A percentile compares a stretch with the other conserved stretches of the same genome.
phyloP scores from a whole-genome alignment of 2,113 vertebrate species.

The Prinia subflava region DNA sequence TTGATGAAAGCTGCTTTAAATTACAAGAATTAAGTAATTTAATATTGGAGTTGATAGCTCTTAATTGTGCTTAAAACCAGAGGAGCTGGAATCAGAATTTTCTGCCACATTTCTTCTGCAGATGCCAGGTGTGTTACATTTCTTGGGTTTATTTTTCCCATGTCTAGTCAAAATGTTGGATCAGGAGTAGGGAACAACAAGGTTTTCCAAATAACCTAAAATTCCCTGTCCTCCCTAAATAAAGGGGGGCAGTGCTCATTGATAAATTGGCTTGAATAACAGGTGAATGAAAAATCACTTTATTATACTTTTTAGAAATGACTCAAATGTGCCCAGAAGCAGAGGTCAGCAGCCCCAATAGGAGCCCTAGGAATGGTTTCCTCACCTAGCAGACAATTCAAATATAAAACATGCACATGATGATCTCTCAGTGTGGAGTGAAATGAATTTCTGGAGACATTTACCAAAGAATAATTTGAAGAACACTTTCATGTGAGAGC shows the following conservation, averaged over 20 bases:
- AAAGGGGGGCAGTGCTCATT: neutral
- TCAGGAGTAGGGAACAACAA: neutral
- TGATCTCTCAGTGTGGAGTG: neutral
- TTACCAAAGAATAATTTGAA: neutral
- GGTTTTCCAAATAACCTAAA: neutral
- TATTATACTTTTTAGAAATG: neutral
- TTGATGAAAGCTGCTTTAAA: neutral
- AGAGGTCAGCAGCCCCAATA: neutral
- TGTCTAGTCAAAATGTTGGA: neutral
- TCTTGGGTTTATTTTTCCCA: neutral
- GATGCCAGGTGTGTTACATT: neutral
- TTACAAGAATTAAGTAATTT: neutral
- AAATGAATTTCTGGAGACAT: neutral
- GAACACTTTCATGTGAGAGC: neutral
- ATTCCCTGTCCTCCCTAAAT: neutral
- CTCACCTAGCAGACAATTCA: neutral
- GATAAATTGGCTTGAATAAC: neutral
- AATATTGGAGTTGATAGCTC: neutral
- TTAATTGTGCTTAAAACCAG: neutral
- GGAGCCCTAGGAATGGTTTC: fast-evolving
- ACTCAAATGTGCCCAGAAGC: neutral
- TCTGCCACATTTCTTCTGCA: neutral
- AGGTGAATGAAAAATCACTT: neutral
- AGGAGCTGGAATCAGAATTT: neutral
- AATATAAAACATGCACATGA: neutral